These are phyloP conservation scores for Raja brachyura DNA, from an alignment of 2,113 vertebrate species.

Conservation along the genomic window DNA sequence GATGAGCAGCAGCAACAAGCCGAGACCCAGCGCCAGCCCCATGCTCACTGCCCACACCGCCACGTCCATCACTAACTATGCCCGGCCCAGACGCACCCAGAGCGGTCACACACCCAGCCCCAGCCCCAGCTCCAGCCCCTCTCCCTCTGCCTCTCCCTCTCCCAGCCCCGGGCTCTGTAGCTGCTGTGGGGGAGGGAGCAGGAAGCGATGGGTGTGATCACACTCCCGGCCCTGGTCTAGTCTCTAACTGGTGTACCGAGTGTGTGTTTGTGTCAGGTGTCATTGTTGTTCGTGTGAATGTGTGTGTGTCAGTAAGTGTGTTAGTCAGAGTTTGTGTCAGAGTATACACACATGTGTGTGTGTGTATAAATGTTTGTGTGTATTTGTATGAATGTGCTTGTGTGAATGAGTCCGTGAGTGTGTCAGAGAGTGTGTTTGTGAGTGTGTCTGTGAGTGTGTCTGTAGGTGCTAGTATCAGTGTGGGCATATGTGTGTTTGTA, in stretches of 20 bases:
- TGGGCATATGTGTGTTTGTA: background rate
- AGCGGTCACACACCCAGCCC: too few relatives aligned
- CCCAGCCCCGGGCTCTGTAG: too few relatives aligned
- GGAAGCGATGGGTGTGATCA: too few relatives aligned
- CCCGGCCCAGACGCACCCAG: too few relatives aligned
- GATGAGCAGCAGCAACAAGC: slow-evolving; percentile 59
- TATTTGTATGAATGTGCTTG: background rate
- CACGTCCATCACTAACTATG: slow-evolving; percentile 55
- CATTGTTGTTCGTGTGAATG: background rate
- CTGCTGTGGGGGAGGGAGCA: too few relatives aligned
- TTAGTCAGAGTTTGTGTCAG: background rate
- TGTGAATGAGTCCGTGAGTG: background rate
- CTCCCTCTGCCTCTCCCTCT: too few relatives aligned
- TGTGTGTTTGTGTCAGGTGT: too few relatives aligned
- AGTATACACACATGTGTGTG: background rate
- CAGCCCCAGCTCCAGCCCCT: too few relatives aligned
- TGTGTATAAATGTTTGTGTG: background rate
- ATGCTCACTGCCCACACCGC: slow-evolving; percentile 52
- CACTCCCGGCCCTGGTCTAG: too few relatives aligned
- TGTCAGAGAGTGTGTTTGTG: background rate
- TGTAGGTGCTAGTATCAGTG: too few relatives aligned
- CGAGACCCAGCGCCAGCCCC: slow-evolving; percentile 49
- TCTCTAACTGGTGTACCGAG: too few relatives aligned
- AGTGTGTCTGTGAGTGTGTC: too few relatives aligned
- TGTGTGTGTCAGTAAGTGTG: background rate